phyloP scores from a whole-genome alignment of 2,113 vertebrate genomes.

The Tachycineta bicolor region DNA sequence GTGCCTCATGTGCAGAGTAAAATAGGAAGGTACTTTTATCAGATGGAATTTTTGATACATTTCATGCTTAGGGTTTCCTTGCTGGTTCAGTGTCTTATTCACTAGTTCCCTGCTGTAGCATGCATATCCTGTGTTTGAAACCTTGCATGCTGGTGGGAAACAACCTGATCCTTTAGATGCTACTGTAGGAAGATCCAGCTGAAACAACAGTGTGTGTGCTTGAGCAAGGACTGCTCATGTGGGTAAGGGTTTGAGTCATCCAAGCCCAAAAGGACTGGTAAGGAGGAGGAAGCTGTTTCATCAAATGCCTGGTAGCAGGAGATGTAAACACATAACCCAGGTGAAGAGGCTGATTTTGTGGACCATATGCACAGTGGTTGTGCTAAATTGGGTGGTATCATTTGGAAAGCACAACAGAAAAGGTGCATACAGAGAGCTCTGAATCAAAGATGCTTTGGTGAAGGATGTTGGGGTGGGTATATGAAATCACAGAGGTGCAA shows the following conservation, averaged over 20 bases:
- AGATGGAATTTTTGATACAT: neutral
- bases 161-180: neutral
- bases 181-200: neutral
- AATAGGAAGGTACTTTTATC: neutral
- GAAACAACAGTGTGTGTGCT: neutral
- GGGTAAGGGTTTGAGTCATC: neutral
- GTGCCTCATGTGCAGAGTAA: neutral
- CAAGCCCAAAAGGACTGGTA: neutral
- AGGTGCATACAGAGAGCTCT: neutral
- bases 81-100: neutral
- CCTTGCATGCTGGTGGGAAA: neutral
- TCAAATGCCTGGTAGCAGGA: slow-evolving; percentile 14
- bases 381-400: slow-evolving; percentile 21
- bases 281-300: neutral
- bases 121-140: neutral
- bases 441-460: neutral
- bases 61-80: neutral
- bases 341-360: neutral
- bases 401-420: slow-evolving; percentile 15
- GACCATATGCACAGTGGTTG: neutral
- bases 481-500: slow-evolving; percentile 48
- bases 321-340: slow-evolving; percentile 21
- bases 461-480: neutral
- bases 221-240: neutral
- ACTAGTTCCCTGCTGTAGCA: neutral